Base-by-base conservation (phyloP, 2,113 vertebrate species). In the Heterocephalus glaber region DNA sequence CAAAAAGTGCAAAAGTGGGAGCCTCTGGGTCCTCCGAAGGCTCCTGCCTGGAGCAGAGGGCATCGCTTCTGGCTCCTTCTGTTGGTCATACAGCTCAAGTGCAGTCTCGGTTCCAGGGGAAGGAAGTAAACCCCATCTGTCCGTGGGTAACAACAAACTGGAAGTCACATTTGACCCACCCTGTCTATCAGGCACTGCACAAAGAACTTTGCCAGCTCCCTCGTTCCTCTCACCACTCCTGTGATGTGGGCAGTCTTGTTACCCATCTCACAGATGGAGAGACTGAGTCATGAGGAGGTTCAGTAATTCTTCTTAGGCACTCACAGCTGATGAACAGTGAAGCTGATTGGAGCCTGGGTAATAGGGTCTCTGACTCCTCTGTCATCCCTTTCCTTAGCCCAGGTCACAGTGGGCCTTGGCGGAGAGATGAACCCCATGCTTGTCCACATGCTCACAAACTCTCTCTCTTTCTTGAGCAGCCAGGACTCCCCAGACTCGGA, bases 391-490 rank as follows among this genome's bases (percentile, higher is more conserved):
- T 13, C 16, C 33, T 61, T 28, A 49, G 77, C 4, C 28, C 79
- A 0, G 52, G 38, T 44, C 30, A 20, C n/a, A 66, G 16, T 35
- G 24, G 65, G 38, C 30, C 10, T 44, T 16, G 3, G 38, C 52
- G 3, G 2, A 17, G 30, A 79, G 22, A 54, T 19, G 0, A 17
- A 13, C 1, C 6, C 2, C 85, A 9, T 52, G 44, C 26, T 86
- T 1, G 0, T 84, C 66, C 17, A 0, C 20, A 7, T 65, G 54
- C 95, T 95, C 68, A 96, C 61, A 38, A 60, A 70, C 52, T 80
- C 91, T 96, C 86, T 92, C 77, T 97, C 96, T 97, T 58, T 80
- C 85, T 95, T 90, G 74, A 63, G 95, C 98, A 99, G 98, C 96
- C 93, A 95, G 82, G 92, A 96, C 95, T 0, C 94, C 98, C 0